phyloP scores from a whole-genome alignment of 2,888 invertebrate species.

The Sminthurinus aureus region DNA sequence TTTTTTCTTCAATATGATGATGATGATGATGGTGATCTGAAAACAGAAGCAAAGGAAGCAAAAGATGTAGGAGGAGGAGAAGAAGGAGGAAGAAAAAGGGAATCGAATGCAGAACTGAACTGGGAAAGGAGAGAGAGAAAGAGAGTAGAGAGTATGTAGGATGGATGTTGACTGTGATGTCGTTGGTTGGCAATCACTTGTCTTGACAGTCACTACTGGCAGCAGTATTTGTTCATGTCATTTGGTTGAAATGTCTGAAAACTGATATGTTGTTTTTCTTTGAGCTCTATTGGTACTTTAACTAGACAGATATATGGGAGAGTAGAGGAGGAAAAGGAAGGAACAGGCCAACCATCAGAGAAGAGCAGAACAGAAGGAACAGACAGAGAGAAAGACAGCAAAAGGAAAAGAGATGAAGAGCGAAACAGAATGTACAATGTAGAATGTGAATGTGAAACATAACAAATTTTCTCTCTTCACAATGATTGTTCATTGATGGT shows the following conservation, averaged over 20 bases:
- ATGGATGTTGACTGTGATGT: slow-evolving; percentile 25
- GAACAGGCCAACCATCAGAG: too few species aligned
- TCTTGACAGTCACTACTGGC: slow-evolving; percentile 55
- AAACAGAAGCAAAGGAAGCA: too few species aligned
- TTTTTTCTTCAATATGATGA: slow-evolving; percentile 38
- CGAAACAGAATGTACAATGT: neutral
- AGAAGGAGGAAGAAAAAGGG: too few species aligned
- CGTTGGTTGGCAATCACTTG: slow-evolving; percentile 52
- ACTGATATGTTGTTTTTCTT: slow-evolving; percentile 60
- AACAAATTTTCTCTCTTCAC: slow-evolving; percentile 34
- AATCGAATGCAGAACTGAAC: slow-evolving; percentile 21
- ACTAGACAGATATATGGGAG: slow-evolving; percentile 22
- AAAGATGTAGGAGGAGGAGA: neutral
- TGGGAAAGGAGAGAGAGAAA: neutral
- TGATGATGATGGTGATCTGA: slow-evolving; percentile 4
- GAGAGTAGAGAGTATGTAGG: neutral
- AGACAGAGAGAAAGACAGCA: slow-evolving; percentile 16
- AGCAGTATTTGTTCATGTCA: slow-evolving; percentile 59
- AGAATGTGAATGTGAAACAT: neutral
- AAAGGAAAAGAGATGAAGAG: neutral
- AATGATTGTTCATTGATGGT: slow-evolving; percentile 22
- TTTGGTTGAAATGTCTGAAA: slow-evolving; percentile 58
- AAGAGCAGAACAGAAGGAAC: neutral
- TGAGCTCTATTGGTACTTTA: slow-evolving; percentile 35
- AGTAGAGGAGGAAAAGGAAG: neutral